phyloP scores from a whole-genome alignment of 2,113 vertebrate species.

The Muntiacus muntjak region DNA sequence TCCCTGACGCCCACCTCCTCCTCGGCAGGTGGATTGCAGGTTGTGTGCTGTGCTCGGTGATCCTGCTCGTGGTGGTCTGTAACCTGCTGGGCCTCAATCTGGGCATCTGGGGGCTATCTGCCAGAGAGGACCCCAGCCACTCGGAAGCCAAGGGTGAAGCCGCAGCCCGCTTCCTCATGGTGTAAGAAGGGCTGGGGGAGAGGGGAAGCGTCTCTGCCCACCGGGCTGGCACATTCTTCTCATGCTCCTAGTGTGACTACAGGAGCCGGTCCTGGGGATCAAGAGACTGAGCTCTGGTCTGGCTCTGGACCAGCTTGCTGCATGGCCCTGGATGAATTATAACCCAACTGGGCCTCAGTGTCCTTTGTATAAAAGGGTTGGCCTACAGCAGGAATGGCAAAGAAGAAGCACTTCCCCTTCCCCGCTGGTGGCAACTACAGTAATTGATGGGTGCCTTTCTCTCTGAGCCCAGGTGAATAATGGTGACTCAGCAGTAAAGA shows the following conservation, averaged over 20 bases:
- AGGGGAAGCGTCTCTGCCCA: background rate
- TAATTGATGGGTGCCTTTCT: too few relatives aligned
- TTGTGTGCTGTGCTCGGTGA: slow-evolving; percentile 77
- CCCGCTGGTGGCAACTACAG: background rate
- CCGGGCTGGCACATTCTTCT: background rate
- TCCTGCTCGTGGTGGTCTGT: slow-evolving; percentile 82
- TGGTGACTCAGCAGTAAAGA: background rate
- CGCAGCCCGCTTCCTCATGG: slow-evolving; percentile 81
- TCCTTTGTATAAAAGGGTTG: background rate
- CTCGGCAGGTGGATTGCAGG: slow-evolving; percentile 81
- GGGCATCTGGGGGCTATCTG: slow-evolving; percentile 77
- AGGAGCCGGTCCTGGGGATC: background rate
- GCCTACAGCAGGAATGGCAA: background rate
- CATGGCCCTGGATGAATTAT: background rate
- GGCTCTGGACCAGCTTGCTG: background rate
- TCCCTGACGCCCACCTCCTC: background rate
- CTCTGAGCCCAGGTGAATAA: background rate
- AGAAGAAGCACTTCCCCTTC: background rate
- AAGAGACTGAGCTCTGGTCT: background rate
- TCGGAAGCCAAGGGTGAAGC: slow-evolving; percentile 74
- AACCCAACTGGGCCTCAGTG: background rate
- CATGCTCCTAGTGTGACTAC: background rate
- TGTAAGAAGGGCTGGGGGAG: slow-evolving; percentile 73
- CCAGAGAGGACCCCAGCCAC: slow-evolving; percentile 74
- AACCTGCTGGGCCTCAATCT: slow-evolving; percentile 80